Evolutionary conservation across 1,140 invertebrate species (phyloP).

Genomic region (Episyrphus balteatus): DNA sequence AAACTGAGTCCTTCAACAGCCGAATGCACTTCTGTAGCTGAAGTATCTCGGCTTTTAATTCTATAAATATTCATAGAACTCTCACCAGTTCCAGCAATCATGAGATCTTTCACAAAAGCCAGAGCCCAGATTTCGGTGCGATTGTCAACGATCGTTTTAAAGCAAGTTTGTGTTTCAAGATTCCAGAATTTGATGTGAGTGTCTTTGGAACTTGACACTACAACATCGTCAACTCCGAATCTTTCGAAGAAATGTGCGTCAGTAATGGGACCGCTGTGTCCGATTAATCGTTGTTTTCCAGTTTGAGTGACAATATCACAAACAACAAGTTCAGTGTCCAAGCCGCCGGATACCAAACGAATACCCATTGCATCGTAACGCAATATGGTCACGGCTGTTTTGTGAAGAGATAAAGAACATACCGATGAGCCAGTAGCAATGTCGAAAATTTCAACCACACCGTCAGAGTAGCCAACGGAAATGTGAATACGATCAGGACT

Average conservation of each 20-base stretch:
- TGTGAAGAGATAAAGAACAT: conserved; percentile 81
- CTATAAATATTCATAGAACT: conserved; percentile 77
- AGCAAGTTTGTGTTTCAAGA: conserved; percentile 87
- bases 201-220: conserved; percentile 88
- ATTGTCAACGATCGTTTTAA: conserved; percentile 80
- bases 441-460: conserved; percentile 74
- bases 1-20: conserved; percentile 41
- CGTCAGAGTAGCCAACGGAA: conserved; percentile 87
- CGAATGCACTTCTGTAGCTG: conserved; percentile 40
- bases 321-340: conserved; percentile 85
- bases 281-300: conserved; percentile 77
- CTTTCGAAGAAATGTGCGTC: conserved; percentile 69
- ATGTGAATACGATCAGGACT: conserved; percentile 64
- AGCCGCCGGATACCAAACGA: conserved; percentile 24
- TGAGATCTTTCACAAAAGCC: conserved; percentile 62
- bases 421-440: conserved; percentile 47
- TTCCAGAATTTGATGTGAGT: conserved; percentile 97
- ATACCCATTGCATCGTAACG: conserved; percentile 51
- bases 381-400: conserved; percentile 70
- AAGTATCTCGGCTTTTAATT: conserved; percentile 41
- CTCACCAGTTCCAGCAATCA: conserved; percentile 80
- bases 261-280: conserved; percentile 89
- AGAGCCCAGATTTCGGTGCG: conserved; percentile 78
- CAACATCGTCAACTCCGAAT: conserved; percentile 43
- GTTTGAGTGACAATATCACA: conserved; percentile 90